Conservation (phyloP, 2,888 invertebrate species). For the Acrobasis consociella region DNA sequence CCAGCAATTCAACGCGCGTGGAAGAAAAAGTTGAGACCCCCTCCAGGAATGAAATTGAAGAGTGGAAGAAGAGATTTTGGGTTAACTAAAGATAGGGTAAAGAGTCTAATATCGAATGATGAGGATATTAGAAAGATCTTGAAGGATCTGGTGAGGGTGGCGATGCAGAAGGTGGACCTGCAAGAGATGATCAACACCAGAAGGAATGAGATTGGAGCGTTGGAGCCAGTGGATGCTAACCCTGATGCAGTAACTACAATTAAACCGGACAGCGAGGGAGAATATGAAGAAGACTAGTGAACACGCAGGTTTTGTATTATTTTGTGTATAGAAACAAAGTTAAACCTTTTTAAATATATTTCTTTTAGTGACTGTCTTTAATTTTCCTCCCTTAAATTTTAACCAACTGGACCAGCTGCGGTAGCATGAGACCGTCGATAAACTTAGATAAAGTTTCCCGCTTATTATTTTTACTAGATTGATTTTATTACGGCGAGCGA, state of each 20-base stretch:
- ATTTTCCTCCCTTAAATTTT: no score
- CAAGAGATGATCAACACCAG: conserved; percentile 51
- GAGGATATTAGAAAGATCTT: conserved; percentile 72
- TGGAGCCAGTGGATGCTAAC: background rate
- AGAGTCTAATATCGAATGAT: conserved; percentile 64
- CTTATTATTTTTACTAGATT: no score
- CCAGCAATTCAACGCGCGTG: conserved; percentile 38
- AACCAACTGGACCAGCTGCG: no score
- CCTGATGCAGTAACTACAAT: background rate
- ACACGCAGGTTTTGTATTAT: no score
- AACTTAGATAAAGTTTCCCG: no score
- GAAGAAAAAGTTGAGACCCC: conserved; percentile 48
- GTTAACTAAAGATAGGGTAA: conserved; percentile 65
- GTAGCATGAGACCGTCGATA: no score
- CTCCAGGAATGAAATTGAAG: conserved; percentile 36
- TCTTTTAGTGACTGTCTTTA: no score
- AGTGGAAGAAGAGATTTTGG: conserved; percentile 51
- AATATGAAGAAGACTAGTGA: conserved; percentile 7
- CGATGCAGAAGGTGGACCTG: conserved; percentile 72
- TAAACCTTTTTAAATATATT: no score
- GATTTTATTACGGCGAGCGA: no score
- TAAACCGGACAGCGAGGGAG: conserved; percentile 21
- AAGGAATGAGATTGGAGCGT: conserved; percentile 17
- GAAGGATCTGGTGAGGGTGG: conserved; percentile 70
- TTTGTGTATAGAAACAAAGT: no score